Base-by-base conservation (phyloP, 2,797 vertebrate genomes). In the Malurus splendens region DNA sequence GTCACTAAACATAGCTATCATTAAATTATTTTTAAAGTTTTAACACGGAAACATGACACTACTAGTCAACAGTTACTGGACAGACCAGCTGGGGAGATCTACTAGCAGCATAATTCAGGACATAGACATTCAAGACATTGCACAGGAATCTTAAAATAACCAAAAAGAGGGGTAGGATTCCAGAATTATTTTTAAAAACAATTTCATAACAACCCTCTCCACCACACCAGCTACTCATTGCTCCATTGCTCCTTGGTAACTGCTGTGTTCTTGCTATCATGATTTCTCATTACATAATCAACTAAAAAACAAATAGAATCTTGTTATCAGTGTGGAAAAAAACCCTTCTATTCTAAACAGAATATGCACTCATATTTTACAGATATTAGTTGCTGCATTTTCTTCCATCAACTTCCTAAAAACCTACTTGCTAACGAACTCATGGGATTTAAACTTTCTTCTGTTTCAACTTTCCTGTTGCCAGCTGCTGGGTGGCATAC, bases 111-210 rank as follows among this genome's bases (percentile, higher is more conserved):
- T 75, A 86, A 79, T 81, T 93, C 68, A 86, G 57, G 73, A 77
- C 61, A 65, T 1, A 79, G 75, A 82, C 70, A 94, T 76, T 67
- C 70, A 93, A 86, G 30, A 77, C 54, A 50, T 81, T 77, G 67
- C 67, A 76, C 45, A 77, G 1, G 3, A 92, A 65, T 82, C 38
- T 95, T 86, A 92, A 95, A 94, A 94, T 92, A 94, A 87, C 72
- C 73, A 93, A 85, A 78, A 90, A 88, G 41, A 56, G 18, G 60
- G 70, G 30, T 41, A 92, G 48, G 62, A 77, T 90, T 93, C 75
- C 68, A 93, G 39, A 89, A 88, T 82, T 92, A 93, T 82, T 94
- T 95, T 95, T 83, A 56, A 86, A 92, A 91, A 50, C 27, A 27
- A 79, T 79, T 92, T 93, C 56, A 39, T 83, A 94, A 93, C 56